These are phyloP conservation scores for Macaria liturata DNA, from an alignment of 2,888 invertebrate species.

Conservation along the genomic window DNA sequence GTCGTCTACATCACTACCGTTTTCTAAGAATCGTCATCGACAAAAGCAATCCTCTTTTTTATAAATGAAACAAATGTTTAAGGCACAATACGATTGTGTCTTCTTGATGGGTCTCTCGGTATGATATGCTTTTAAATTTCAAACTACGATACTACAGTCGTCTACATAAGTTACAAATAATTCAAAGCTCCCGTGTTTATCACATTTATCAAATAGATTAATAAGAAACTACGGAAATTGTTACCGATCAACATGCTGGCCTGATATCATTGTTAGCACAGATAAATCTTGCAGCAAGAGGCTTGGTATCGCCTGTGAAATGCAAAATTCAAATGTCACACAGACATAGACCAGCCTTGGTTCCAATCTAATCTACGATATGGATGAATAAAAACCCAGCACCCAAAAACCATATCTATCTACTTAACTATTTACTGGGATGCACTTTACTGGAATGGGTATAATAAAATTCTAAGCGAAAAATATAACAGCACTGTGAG, in stretches of 20 bases:
- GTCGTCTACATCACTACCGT: slow-evolving; percentile 58
- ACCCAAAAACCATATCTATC: slow-evolving; percentile 69
- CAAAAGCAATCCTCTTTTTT: slow-evolving; percentile 39
- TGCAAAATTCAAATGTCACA: slow-evolving; percentile 21
- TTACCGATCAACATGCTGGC: slow-evolving; percentile 18
- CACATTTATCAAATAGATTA: slow-evolving; percentile 38
- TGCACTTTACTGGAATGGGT: slow-evolving; percentile 73
- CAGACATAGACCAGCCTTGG: slow-evolving; percentile 11
- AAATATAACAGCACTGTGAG: slow-evolving; percentile 59
- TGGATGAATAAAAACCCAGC: slow-evolving; percentile 60
- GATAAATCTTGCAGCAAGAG: slow-evolving; percentile 19
- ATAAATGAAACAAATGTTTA: slow-evolving; percentile 57
- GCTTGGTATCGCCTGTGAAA: not conserved
- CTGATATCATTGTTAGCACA: slow-evolving; percentile 11
- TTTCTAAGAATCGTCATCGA: slow-evolving; percentile 38
- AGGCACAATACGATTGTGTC: slow-evolving; percentile 78
- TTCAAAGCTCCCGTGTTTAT: slow-evolving; percentile 40
- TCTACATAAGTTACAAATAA: slow-evolving; percentile 61
- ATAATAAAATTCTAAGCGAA: slow-evolving; percentile 53
- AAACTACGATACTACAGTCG: slow-evolving; percentile 58
- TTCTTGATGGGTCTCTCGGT: slow-evolving; percentile 52
- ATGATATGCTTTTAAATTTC: slow-evolving; percentile 66
- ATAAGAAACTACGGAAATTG: slow-evolving; percentile 26
- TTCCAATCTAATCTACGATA: slow-evolving; percentile 33
- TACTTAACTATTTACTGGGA: slow-evolving; percentile 77